These are phyloP conservation scores for Hypotaenidia okinawae DNA, from an alignment of 2,797 vertebrate species.

Conservation along the genomic window DNA sequence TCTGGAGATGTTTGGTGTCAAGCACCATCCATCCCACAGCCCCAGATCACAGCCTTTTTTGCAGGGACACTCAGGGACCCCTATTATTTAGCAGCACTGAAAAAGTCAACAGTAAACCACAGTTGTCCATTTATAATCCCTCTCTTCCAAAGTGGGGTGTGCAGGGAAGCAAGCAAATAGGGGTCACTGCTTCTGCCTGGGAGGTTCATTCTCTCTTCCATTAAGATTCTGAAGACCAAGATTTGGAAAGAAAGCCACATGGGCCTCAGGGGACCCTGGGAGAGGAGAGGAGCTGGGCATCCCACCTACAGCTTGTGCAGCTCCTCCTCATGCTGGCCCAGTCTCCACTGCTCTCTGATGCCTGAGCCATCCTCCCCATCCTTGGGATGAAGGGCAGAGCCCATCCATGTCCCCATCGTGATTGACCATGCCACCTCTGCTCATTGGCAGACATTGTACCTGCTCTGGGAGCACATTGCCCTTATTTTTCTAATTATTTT, in stretches of 20 bases:
- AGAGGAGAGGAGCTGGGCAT: not conserved
- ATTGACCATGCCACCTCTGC: not conserved
- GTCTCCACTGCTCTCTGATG: not conserved
- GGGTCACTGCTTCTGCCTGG: not conserved
- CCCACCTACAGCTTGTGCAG: not conserved
- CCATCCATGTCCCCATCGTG: not conserved
- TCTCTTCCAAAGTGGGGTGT: not conserved
- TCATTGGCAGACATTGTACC: fast-evolving
- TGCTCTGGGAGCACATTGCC: not conserved
- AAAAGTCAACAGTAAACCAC: not conserved
- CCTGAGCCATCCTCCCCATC: not conserved
- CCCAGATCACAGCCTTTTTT: not conserved
- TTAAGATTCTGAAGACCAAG: not conserved
- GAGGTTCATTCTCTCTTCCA: not conserved
- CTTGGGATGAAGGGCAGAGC: not conserved
- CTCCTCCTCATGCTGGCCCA: not conserved
- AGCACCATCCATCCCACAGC: not conserved
- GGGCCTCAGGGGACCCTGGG: fast-evolving
- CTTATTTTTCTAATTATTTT: not conserved
- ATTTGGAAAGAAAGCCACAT: not conserved
- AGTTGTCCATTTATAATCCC: not conserved
- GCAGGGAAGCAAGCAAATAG: not conserved
- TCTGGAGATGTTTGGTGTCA: not conserved
- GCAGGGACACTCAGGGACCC: not conserved
- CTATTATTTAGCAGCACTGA: not conserved